phyloP scores from a whole-genome alignment of 1,140 invertebrate species.

The Wasmannia auropunctata region DNA sequence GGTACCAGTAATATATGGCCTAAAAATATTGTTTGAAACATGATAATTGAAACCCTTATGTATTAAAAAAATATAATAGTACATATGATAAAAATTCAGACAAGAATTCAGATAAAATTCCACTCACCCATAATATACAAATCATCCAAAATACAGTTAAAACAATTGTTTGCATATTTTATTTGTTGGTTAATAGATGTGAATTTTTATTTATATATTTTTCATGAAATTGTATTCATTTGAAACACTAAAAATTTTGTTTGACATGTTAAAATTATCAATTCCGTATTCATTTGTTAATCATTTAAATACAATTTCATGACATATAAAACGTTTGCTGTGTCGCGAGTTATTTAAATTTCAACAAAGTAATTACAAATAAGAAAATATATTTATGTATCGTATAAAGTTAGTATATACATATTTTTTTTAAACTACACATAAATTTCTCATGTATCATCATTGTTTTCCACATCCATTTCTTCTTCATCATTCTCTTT shows the following conservation, averaged over 20 bases:
- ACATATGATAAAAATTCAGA: not conserved
- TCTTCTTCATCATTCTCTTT: conserved; percentile 73
- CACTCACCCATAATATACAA: conserved; percentile 68
- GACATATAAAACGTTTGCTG: not conserved
- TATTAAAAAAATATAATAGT: not conserved
- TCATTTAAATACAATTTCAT: conserved; percentile 50
- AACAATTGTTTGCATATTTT: conserved; percentile 27
- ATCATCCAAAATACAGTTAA: conserved; percentile 69
- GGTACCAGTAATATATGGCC: conserved; percentile 53
- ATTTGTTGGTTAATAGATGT: not conserved
- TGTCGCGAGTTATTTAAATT: not conserved
- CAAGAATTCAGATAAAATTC: not conserved
- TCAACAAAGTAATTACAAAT: not conserved
- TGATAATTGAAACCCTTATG: not conserved
- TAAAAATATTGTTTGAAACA: conserved; percentile 22
- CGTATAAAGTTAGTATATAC: not conserved
- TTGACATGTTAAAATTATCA: conserved; percentile 31
- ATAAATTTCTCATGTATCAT: conserved; percentile 72
- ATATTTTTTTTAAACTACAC: conserved; percentile 1
- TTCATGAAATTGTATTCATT: not conserved
- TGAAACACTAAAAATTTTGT: conserved; percentile 30
- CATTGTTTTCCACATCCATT: conserved; percentile 76
- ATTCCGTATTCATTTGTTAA: conserved; percentile 11
- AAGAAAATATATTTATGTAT: conserved; percentile 16
- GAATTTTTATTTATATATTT: not conserved